Evolutionary conservation across 2,888 invertebrate genomes (phyloP), one percentile per base, ranked within the genome.

Genomic region (Notodromas monacha): DNA sequence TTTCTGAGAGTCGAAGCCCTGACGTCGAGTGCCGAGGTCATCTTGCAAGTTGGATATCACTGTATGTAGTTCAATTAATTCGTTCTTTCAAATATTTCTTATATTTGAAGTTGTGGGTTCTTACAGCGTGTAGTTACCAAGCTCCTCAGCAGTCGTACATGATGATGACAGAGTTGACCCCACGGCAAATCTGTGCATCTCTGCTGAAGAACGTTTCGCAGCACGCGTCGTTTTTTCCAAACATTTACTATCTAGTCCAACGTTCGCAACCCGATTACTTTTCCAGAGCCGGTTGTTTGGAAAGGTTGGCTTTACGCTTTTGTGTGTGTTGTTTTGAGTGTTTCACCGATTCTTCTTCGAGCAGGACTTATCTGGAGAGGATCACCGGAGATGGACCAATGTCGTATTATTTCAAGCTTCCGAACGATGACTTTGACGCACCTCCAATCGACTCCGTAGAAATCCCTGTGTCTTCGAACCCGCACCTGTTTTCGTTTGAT

Each of bases 401-500:
- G 6, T 6, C 6, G n/a, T 21, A 21, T 21, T 6, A 21, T 8
- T 21, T 21, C n/a, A n/a, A 8, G n/a, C n/a, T 21, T 21, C 42
- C 42, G 42, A 42, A 29, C 26, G 13, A 11, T 26, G 2, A 14
- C 8, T 4, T 14, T 35, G 3, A 26, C 30, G 13, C 26, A 21
- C 6, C 21, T 8, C 6, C 21, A 8, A 8, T n/a, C n/a, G n/a
- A 21, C 6, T 21, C 6, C n/a, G 8, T 21, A n/a, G 21, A 21
- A 21, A 6, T 21, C 35, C 38, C 30, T 28, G 21, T 21, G n/a
- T n/a, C n/a, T 21, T 21, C 21, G 8, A 6, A 21, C n/a, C 55
- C 64, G 15, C 60, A 60, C 26, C 56, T 64, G 1, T 52, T 74
- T 31, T 59, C 63, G 36, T 73, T 74, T 43, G 55, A 58, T 33